Conservation (phyloP, 1,140 invertebrate species). For the Varroa destructor region DNA sequence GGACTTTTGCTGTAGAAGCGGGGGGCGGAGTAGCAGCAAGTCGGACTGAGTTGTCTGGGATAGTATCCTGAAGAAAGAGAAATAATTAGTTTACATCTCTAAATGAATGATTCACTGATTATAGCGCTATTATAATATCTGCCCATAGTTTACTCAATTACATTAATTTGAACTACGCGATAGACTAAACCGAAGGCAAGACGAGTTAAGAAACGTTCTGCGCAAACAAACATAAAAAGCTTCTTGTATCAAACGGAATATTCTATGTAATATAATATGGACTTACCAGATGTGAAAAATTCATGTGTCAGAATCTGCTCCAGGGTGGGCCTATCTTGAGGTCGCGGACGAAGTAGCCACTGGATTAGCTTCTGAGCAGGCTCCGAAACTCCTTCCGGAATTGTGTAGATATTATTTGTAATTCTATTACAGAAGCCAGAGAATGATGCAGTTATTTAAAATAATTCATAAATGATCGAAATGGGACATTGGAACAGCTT, state of each 20-base stretch:
- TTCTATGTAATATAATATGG: too few species aligned
- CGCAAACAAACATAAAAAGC: too few species aligned
- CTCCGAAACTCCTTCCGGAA: constrained; percentile 55
- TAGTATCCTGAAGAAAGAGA: constrained; percentile 30
- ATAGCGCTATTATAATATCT: too few species aligned
- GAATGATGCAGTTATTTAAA: too few species aligned
- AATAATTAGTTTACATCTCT: background rate
- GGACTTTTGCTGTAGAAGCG: constrained; percentile 27
- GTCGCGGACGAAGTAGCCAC: constrained; percentile 67
- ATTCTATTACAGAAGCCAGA: constrained; percentile 48
- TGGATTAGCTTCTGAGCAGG: constrained; percentile 65
- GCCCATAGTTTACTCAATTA: too few species aligned
- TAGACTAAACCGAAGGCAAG: too few species aligned
- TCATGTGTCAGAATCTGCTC: constrained; percentile 58
- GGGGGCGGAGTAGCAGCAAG: constrained; percentile 35
- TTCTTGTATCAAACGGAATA: too few species aligned
- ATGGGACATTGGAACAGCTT: too few species aligned
- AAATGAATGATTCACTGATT: background rate
- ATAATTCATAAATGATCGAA: too few species aligned
- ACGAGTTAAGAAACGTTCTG: too few species aligned
- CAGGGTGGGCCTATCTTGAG: constrained; percentile 62
- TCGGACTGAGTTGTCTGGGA: constrained; percentile 34
- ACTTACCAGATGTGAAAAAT: constrained; percentile 50
- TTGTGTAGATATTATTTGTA: constrained; percentile 76
- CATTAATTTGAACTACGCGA: too few species aligned